Conservation (phyloP, 92 coral and sea anemone genomes). For the Phenganax stokvisi region DNA sequence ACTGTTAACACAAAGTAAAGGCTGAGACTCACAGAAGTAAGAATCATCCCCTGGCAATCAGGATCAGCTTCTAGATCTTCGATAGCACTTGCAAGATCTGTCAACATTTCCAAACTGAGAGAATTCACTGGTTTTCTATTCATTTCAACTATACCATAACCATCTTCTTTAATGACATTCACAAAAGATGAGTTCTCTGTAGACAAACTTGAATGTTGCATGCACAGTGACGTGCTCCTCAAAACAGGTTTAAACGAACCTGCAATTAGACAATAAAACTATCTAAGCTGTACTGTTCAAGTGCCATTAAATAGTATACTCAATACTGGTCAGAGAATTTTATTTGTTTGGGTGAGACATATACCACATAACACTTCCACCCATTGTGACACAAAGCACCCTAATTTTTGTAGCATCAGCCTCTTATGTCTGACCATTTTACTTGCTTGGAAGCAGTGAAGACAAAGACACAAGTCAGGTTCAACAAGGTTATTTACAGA, state of each 20-base stretch:
- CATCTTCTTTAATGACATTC: slow-evolving; percentile 50
- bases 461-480: no score
- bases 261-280: neutral
- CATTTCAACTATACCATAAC: slow-evolving; percentile 60
- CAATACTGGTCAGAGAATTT: no score
- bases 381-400: no score
- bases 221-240: neutral
- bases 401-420: no score
- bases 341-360: no score
- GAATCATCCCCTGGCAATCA: slow-evolving; percentile 69
- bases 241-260: neutral
- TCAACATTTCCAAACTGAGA: slow-evolving; percentile 69
- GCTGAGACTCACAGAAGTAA: slow-evolving; percentile 68
- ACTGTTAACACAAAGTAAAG: no score
- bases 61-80: slow-evolving; percentile 62
- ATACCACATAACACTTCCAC: no score
- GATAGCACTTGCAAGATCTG: slow-evolving; percentile 60
- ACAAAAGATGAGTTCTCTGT: slow-evolving; percentile 51
- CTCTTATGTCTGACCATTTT: no score
- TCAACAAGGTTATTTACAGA: no score
- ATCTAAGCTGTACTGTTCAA: neutral
- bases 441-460: no score
- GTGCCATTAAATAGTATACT: neutral
- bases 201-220: slow-evolving; percentile 6
- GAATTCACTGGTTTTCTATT: slow-evolving; percentile 87